These are phyloP conservation scores for Smutsia temminckii DNA, from an alignment of 2,797 vertebrate species.

Conservation along the genomic window DNA sequence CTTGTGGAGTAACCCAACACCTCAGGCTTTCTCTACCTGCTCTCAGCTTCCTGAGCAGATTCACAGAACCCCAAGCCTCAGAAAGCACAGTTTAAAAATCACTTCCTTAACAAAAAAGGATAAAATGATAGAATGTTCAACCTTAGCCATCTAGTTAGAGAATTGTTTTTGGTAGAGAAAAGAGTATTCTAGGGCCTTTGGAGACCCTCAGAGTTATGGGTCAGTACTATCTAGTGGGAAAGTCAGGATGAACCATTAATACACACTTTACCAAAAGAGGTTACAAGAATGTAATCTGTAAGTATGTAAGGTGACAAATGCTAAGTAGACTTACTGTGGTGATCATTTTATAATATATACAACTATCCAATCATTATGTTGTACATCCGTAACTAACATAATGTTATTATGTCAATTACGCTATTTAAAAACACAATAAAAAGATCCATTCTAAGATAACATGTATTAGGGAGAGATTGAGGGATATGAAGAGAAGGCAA, in stretches of 20 bases:
- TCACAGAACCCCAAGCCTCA: not conserved
- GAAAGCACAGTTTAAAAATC: not conserved
- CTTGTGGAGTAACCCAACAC: not conserved
- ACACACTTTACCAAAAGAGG: not conserved
- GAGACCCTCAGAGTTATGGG: not conserved
- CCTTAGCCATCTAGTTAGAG: not conserved
- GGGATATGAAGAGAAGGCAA: not conserved
- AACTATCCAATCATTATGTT: not conserved
- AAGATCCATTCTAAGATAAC: not conserved
- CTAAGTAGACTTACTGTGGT: not conserved
- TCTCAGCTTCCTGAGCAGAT: not conserved
- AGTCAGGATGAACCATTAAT: not conserved
- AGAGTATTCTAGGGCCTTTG: not conserved
- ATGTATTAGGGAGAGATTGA: not conserved
- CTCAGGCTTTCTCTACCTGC: not conserved
- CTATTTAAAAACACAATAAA: not conserved
- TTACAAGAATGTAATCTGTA: not conserved
- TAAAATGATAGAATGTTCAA: not conserved
- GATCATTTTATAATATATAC: not conserved
- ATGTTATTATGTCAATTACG: not conserved
- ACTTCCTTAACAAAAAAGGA: not conserved
- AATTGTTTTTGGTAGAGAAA: not conserved
- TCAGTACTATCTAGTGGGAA: not conserved
- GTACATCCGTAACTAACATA: not conserved
- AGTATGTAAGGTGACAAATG: not conserved